Conservation (phyloP, 2,888 invertebrate genomes). For the Hyppa rectilinea region DNA sequence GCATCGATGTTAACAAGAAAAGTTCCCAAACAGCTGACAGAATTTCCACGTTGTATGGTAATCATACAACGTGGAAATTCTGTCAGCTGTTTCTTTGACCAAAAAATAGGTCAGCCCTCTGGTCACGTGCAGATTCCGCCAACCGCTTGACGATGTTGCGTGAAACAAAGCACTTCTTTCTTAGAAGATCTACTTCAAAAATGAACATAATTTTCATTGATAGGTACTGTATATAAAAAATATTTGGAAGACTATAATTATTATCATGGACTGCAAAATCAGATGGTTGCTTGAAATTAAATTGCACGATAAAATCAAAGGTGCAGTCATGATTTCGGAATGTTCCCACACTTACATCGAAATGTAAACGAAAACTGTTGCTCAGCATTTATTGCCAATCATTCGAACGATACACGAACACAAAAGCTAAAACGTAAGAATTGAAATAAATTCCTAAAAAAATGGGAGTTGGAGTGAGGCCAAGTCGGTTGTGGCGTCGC, state of each 20-base stretch:
- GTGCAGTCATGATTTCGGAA: not conserved
- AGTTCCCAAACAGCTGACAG: too few species aligned
- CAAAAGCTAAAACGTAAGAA: conserved; percentile 64
- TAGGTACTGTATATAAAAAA: not conserved
- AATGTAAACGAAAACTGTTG: conserved; percentile 9
- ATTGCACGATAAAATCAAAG: not conserved
- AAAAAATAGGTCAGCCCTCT: too few species aligned
- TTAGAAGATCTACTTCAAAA: not conserved
- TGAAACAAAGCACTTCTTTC: too few species aligned
- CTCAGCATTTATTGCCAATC: conserved; percentile 39
- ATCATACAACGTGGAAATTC: too few species aligned
- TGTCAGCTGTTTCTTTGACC: too few species aligned
- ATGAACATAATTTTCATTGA: not conserved
- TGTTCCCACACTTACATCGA: conserved; percentile 2
- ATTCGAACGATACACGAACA: conserved; percentile 56
- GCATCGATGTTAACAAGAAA: too few species aligned
- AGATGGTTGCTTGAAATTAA: not conserved
- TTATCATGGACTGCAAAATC: not conserved
- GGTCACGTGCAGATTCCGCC: too few species aligned
- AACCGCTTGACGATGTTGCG: too few species aligned
- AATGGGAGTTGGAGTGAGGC: conserved; percentile 69
- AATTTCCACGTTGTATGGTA: too few species aligned
- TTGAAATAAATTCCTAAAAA: conserved; percentile 70
- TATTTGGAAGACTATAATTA: not conserved
- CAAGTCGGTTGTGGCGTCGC: conserved; percentile 66